phyloP scores from a whole-genome alignment of 2,113 vertebrate species.

The Xiphophorus couchianus region DNA sequence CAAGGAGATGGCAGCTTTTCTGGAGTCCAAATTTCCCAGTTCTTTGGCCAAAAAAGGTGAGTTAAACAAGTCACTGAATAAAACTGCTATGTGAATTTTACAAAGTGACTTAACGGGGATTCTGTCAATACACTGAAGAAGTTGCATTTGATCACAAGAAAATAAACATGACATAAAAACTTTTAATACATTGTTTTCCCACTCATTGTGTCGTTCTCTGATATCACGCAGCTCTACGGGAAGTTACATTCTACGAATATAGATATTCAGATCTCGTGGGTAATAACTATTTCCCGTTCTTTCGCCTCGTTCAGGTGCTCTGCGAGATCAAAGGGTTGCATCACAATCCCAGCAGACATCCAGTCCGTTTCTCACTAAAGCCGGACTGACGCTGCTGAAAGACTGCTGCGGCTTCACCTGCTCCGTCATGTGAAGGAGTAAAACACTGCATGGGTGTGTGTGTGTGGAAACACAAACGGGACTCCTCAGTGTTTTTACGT shows the following conservation, averaged over 20 bases:
- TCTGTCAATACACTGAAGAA: too few relatives aligned
- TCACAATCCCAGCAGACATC: conserved; percentile 81
- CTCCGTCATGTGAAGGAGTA: conserved; percentile 83
- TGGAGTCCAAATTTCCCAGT: conserved; percentile 84
- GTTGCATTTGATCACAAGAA: background rate
- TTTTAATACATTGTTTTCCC: too few relatives aligned
- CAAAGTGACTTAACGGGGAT: background rate
- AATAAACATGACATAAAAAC: too few relatives aligned
- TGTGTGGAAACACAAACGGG: background rate
- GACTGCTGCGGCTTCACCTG: conserved; percentile 90
- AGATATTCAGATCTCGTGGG: background rate
- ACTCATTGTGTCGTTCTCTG: background rate
- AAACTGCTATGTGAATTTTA: background rate
- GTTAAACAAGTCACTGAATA: conserved; percentile 1
- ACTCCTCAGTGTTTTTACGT: conserved; percentile 2
- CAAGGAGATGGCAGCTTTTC: conserved; percentile 88
- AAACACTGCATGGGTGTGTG: background rate
- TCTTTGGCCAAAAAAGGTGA: conserved; percentile 80
- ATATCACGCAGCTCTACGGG: background rate
- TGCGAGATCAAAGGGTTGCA: conserved; percentile 70
- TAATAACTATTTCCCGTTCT: background rate
- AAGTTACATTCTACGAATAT: background rate
- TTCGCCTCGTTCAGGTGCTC: conserved; percentile 60
- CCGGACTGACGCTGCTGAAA: conserved; percentile 83
- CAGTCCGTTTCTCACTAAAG: conserved; percentile 78